Percentiles rank a stretch among this genome's conserved stretches.
Evolutionary conservation across 2,797 vertebrate genomes (phyloP).

Genomic region (Pipistrellus kuhlii): DNA sequence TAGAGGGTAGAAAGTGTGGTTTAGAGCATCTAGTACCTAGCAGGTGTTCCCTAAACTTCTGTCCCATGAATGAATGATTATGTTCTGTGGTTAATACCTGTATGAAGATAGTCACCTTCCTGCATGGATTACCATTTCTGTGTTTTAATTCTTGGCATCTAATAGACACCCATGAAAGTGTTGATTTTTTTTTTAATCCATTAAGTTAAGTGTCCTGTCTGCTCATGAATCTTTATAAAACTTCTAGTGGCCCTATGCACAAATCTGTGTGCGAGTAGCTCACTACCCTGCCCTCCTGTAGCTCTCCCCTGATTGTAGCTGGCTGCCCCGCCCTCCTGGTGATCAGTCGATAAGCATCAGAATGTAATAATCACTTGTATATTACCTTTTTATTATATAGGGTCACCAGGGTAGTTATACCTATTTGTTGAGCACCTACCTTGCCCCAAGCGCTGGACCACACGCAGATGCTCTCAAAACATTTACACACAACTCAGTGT

Average conservation of each 20-base stretch:
- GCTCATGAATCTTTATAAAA: fast-evolving
- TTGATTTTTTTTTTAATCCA: neutral
- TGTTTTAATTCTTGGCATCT: neutral
- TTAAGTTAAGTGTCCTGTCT: neutral
- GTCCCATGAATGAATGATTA: neutral
- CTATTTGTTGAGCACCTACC: fast-evolving
- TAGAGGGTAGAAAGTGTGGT: too few species aligned
- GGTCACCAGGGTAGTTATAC: too few species aligned
- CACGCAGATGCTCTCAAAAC: fast-evolving
- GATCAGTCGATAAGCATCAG: too few species aligned
- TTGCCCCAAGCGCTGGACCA: too few species aligned
- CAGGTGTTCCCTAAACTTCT: neutral
- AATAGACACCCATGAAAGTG: neutral
- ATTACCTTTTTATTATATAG: too few species aligned
- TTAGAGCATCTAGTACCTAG: neutral
- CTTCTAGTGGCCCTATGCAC: too few species aligned
- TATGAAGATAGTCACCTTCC: neutral
- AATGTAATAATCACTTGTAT: too few species aligned
- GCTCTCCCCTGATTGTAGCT: too few species aligned
- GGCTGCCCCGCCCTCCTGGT: too few species aligned
- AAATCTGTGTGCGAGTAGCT: too few species aligned
- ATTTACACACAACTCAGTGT: fast-evolving
- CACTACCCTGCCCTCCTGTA: too few species aligned
- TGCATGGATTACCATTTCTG: neutral
- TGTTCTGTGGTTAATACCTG: neutral